Conservation (phyloP, 2,888 invertebrate genomes). For the Crioceris asparagi region DNA sequence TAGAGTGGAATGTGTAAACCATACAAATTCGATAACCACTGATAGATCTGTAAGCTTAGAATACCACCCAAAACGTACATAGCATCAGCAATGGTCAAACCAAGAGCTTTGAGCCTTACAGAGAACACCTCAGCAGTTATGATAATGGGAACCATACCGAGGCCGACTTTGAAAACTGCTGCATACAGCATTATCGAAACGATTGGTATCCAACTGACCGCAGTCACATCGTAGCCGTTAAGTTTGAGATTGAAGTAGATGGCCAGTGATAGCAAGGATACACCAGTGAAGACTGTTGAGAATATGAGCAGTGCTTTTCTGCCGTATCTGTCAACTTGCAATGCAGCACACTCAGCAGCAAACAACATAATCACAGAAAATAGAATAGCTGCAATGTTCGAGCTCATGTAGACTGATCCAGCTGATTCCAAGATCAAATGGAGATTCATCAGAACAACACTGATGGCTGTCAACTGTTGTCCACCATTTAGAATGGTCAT, state of each 20-base stretch:
- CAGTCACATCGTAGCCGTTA: slow-evolving; percentile 22
- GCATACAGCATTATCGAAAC: slow-evolving; percentile 34
- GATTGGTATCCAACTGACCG: slow-evolving; percentile 34
- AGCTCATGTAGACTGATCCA: slow-evolving; percentile 28
- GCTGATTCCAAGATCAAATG: slow-evolving; percentile 33
- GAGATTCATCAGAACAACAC: slow-evolving; percentile 37
- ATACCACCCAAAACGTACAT: slow-evolving; percentile 32
- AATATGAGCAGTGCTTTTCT: slow-evolving; percentile 30
- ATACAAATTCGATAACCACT: slow-evolving; percentile 23
- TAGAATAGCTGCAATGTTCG: slow-evolving; percentile 31
- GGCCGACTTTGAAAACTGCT: slow-evolving; percentile 31
- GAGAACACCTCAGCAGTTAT: slow-evolving; percentile 36
- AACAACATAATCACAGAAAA: slow-evolving; percentile 34
- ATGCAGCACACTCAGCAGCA: slow-evolving; percentile 29
- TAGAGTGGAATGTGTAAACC: slow-evolving; percentile 33
- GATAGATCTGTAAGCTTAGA: slow-evolving; percentile 29
- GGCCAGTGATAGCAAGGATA: slow-evolving; percentile 30
- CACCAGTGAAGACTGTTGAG: slow-evolving; percentile 31
- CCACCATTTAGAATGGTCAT: slow-evolving; percentile 34
- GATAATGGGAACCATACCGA: slow-evolving; percentile 36
- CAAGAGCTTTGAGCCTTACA: slow-evolving; percentile 35
- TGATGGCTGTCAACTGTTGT: slow-evolving; percentile 36
- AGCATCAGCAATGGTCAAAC: slow-evolving; percentile 34
- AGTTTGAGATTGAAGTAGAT: slow-evolving; percentile 33
- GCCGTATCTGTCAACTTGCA: slow-evolving; percentile 34